These are phyloP conservation scores for Seriola quinqueradiata DNA, from an alignment of 2,113 vertebrate genomes.

Conservation along the genomic window DNA sequence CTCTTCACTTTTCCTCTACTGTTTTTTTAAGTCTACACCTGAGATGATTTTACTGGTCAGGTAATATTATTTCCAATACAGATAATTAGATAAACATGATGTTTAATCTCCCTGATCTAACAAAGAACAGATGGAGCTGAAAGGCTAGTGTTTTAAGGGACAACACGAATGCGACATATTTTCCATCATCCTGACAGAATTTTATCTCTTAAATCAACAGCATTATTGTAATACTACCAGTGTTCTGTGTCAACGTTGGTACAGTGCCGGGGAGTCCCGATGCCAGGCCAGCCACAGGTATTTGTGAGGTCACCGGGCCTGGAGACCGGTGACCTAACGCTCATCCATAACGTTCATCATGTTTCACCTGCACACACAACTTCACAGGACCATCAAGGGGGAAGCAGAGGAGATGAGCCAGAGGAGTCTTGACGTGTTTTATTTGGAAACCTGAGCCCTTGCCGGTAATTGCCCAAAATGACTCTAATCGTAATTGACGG, in stretches of 20 bases:
- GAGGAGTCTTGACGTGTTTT: conserved; percentile 76
- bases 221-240: conserved; percentile 12
- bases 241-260: conserved; percentile 4
- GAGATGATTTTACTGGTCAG: neutral
- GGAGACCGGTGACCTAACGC: conserved; percentile 32
- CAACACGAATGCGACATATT: conserved; percentile 15
- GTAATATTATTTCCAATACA: neutral
- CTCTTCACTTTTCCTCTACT: too few relatives aligned
- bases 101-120: neutral
- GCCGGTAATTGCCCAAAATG: conserved; percentile 83
- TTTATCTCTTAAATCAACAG: conserved; percentile 17
- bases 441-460: conserved; percentile 77
- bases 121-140: conserved; percentile 18
- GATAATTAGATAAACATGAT: conserved; percentile 3
- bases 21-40: neutral
- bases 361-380: conserved; percentile 68
- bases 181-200: conserved; percentile 9
- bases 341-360: conserved; percentile 46
- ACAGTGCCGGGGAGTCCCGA: neutral
- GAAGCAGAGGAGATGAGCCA: conserved; percentile 56
- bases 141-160: neutral
- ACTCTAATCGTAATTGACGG: conserved; percentile 82
- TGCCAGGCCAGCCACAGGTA: conserved; percentile 43
- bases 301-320: conserved; percentile 43
- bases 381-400: conserved; percentile 71